Percentiles rank a stretch among this genome's conserved stretches.
phyloP scores from a whole-genome alignment of 2,888 invertebrate genomes.

The Cephus runcator region DNA sequence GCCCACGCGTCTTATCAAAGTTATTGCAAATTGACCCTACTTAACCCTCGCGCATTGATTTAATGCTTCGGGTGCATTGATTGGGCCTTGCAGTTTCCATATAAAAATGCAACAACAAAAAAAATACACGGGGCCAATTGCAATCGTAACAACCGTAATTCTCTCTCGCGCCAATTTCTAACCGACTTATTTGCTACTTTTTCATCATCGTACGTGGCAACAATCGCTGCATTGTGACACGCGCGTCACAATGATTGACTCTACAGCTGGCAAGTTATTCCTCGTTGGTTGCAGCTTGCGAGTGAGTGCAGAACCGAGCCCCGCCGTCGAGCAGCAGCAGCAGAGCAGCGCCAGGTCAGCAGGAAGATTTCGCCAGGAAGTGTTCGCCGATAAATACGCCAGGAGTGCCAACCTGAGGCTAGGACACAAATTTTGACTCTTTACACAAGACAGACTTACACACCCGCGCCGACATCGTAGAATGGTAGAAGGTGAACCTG shows the following conservation, averaged over 20 bases:
- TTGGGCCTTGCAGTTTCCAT: slow-evolving; percentile 22
- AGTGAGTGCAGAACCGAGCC: slow-evolving; percentile 62
- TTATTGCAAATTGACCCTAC: slow-evolving; percentile 48
- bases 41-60: slow-evolving; percentile 35
- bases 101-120: slow-evolving; percentile 15
- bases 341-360: slow-evolving; percentile 62
- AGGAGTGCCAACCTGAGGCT: slow-evolving; percentile 31
- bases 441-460: slow-evolving; percentile 54
- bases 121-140: neutral
- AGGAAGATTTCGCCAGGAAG: slow-evolving; percentile 53
- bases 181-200: neutral
- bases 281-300: slow-evolving; percentile 52
- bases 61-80: slow-evolving; percentile 29
- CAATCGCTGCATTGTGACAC: neutral
- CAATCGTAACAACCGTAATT: neutral
- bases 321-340: slow-evolving; percentile 62
- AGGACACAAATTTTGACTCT: slow-evolving; percentile 42
- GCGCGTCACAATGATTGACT: neutral
- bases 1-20: slow-evolving; percentile 40
- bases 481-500: slow-evolving; percentile 92
- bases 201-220: neutral
- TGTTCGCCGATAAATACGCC: slow-evolving; percentile 22
- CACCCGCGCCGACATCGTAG: slow-evolving; percentile 71
- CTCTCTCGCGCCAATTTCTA: neutral
- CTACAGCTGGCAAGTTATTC: neutral